Evolutionary conservation across 2,888 invertebrate genomes (phyloP).

Genomic region (Trichacis sp.): DNA sequence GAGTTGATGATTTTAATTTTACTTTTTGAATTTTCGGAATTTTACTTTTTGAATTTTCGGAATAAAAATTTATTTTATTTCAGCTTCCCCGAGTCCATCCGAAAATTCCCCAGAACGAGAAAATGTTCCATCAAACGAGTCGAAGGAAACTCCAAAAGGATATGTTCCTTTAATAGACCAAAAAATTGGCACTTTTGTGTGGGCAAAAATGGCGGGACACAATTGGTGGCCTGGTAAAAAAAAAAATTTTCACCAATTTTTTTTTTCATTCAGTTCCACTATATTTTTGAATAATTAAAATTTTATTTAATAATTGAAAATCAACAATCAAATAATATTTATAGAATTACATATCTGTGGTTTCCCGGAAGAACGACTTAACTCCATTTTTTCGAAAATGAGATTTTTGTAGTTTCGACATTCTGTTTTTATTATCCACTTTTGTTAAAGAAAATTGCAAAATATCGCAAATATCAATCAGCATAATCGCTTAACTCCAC

Average conservation of each 20-base stretch:
- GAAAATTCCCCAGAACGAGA: background rate
- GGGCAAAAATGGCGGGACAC: conserved; percentile 60
- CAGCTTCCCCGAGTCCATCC: background rate
- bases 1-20: no score
- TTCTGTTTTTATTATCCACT: no score
- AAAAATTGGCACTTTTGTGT: conserved; percentile 58
- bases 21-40: conserved; percentile 18
- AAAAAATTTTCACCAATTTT: no score
- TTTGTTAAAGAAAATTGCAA: no score
- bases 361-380: no score
- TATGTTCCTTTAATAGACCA: conserved; percentile 56
- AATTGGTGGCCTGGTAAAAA: conserved; percentile 64
- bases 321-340: no score
- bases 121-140: background rate
- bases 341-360: no score
- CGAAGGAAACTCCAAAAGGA: conserved; percentile 17
- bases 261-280: background rate
- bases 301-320: no score
- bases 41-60: conserved; percentile 6
- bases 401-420: no score
- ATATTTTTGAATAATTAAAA: background rate
- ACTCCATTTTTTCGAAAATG: no score
- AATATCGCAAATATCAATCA: no score
- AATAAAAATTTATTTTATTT: background rate
- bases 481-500: no score